Base-by-base conservation (phyloP, 2,888 invertebrate genomes). In the Sarcophaga variegata region DNA sequence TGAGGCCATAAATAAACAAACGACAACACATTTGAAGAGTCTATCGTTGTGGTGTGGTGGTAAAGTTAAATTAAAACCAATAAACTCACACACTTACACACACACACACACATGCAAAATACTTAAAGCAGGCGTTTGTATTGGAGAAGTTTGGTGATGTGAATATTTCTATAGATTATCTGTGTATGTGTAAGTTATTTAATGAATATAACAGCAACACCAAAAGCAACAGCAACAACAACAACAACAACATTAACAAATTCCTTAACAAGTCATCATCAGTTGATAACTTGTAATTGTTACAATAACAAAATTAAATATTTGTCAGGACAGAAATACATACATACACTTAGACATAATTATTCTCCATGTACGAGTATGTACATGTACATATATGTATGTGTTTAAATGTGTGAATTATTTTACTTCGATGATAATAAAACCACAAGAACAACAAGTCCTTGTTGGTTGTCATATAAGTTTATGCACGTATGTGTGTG, bases 181-280 rank as follows among this genome's bases (percentile, higher is more conserved):
- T 10, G 0, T 27, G 37, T 2, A 37, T 37, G 8, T 37, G 10
- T 37, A 37, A 37, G 37, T 37, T 37, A 37, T 37, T 37, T 37
- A 37, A 37, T 37, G 37, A 37, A 37, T 37, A 22, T 22, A 37
- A 37, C 10, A 37, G 10, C 0, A 37, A 2, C 37, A 37, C 8
- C 37, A 10, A 2, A 22, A 22, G 22, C 22, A 37, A 37, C 37
- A 37, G 8, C 6, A 37, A 79, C 72, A 83, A 37, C 37, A 8
- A 1, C 37, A 37, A 37, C 37, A 37, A 37, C 6, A 37, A 79
- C 72, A 83, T 79, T 79, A 79, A 74, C 63, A 75, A 70, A 79
- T 69, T 78, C 8, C 62, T 69, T 67, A 74, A 78, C 67, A 78
- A 83, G 66, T 79, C 74, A 83, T 78, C 74, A 47, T 62, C 37